Evolutionary conservation across 2,797 vertebrate species (phyloP).

Genomic region (Pseudotriccus pelzelni): DNA sequence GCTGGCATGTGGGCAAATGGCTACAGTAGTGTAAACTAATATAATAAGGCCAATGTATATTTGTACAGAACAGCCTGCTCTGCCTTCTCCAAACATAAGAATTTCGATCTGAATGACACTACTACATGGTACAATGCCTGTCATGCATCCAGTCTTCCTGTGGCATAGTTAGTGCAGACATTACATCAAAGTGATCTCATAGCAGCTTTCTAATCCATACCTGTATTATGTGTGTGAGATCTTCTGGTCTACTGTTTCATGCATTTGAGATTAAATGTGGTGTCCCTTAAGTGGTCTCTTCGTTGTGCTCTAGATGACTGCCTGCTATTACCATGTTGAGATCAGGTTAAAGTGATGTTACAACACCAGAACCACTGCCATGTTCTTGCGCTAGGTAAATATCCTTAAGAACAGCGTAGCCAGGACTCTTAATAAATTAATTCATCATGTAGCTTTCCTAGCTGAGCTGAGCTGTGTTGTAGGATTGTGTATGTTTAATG

Average conservation of each 20-base stretch:
- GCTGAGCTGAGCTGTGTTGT: constrained; percentile 4
- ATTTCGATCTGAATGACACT: neutral
- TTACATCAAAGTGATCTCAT: neutral
- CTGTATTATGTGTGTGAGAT: neutral
- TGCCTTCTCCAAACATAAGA: neutral
- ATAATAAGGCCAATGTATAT: constrained; percentile 9
- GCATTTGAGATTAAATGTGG: neutral
- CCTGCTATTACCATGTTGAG: constrained; percentile 2
- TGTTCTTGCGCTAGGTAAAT: neutral
- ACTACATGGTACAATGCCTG: neutral
- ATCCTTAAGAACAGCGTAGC: neutral
- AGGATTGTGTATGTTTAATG: constrained; percentile 30
- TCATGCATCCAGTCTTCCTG: neutral
- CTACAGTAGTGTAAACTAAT: neutral
- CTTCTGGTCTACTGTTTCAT: neutral
- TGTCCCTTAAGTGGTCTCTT: neutral
- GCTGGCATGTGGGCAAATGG: neutral
- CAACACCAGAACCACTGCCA: constrained; percentile 12
- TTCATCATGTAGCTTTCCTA: neutral
- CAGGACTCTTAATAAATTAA: neutral
- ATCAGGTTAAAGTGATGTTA: neutral
- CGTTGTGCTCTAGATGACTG: neutral
- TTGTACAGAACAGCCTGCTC: neutral
- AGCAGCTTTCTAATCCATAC: neutral
- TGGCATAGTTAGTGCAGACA: neutral